A percentile compares a stretch with the other conserved stretches of the same genome.
These are phyloP conservation scores for Nephrotoma flavescens DNA, from an alignment of 2,888 invertebrate genomes.

Conservation along the genomic window DNA sequence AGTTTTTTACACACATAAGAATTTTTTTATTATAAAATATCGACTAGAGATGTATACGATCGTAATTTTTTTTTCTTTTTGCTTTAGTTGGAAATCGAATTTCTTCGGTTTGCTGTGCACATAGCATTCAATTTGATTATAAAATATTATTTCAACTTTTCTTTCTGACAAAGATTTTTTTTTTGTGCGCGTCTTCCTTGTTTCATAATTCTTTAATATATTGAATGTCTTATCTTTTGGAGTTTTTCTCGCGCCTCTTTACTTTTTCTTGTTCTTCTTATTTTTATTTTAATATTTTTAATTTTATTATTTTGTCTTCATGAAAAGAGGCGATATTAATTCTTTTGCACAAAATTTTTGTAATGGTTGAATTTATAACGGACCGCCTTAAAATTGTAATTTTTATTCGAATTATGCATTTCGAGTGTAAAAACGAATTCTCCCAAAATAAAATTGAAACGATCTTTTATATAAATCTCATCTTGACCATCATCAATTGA, in stretches of 20 bases:
- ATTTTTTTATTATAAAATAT: not conserved
- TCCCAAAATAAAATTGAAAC: not conserved
- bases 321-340: not conserved
- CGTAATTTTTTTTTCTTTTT: not conserved
- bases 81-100: not conserved
- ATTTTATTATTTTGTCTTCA: not conserved
- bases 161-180: not conserved
- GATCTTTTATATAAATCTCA: not conserved
- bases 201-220: not conserved
- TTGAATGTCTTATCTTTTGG: not conserved
- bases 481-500: not conserved
- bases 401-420: not conserved
- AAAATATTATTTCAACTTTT: not conserved
- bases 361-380: not conserved
- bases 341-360: not conserved
- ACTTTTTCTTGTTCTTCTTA: not conserved
- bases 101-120: not conserved
- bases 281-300: not conserved
- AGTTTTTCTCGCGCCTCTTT: not conserved
- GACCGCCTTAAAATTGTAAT: not conserved
- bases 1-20: not conserved
- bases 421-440: not conserved
- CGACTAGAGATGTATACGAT: not conserved
- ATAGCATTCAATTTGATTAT: not conserved
- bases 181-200: not conserved